A percentile compares a stretch with the other conserved stretches of the same genome.
phyloP scores from a whole-genome alignment of 2,113 vertebrate species.

The Spheniscus mendiculus region DNA sequence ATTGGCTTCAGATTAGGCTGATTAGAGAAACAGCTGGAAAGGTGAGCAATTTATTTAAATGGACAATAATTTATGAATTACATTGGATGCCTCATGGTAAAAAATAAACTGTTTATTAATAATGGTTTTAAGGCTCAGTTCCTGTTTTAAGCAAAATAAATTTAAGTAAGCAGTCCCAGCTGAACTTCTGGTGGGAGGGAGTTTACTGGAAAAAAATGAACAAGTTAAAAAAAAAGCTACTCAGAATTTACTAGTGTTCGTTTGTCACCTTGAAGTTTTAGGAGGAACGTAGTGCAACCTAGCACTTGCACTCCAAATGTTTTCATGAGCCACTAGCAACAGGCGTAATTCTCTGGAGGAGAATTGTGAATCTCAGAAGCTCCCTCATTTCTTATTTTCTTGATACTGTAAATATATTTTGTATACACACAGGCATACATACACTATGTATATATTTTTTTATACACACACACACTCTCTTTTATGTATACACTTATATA shows the following conservation, averaged over 20 bases:
- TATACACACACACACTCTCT: background rate
- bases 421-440: background rate
- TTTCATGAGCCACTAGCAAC: background rate
- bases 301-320: background rate
- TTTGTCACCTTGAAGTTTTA: background rate
- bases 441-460: background rate
- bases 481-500: background rate
- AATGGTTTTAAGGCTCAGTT: constrained; percentile 46
- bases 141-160: constrained; percentile 46
- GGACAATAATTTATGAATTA: constrained; percentile 42
- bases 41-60: constrained; percentile 17
- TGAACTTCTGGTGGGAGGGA: background rate
- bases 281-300: background rate
- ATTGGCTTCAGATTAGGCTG: background rate
- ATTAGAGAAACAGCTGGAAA: constrained; percentile 58
- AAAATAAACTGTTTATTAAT: constrained; percentile 69
- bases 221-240: background rate
- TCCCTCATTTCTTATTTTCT: background rate
- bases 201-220: background rate
- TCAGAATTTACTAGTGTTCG: background rate
- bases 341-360: background rate
- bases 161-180: constrained; percentile 27
- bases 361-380: background rate
- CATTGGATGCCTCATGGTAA: constrained; percentile 3
- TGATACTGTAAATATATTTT: background rate